Conservation (phyloP, 1,140 invertebrate species). For the Drosophila arawakana region DNA sequence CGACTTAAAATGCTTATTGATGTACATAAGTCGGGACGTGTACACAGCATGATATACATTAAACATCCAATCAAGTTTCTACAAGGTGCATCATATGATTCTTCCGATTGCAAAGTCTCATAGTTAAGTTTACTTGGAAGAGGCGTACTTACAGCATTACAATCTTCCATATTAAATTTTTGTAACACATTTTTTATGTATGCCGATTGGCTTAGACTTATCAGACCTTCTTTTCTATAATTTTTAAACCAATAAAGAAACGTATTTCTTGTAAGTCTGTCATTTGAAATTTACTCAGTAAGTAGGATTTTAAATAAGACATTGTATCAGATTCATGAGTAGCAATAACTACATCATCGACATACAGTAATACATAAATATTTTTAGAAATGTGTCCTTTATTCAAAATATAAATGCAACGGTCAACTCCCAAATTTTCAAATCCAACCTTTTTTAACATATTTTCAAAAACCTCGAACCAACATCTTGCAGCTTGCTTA, state of each 20-base stretch:
- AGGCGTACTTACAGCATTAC: too few relatives aligned
- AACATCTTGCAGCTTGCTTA: too few relatives aligned
- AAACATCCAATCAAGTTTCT: too few relatives aligned
- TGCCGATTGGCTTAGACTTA: conserved; percentile 9
- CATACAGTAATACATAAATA: conserved; percentile 44
- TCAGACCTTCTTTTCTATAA: conserved; percentile 24
- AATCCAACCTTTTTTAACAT: neutral
- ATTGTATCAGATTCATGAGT: conserved; percentile 14
- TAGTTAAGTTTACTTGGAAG: too few relatives aligned
- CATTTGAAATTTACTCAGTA: conserved; percentile 24
- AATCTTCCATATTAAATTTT: too few relatives aligned
- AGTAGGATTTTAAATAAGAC: conserved; percentile 15
- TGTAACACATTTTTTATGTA: conserved; percentile 44
- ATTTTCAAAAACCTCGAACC: conserved; percentile 33
- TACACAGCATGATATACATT: too few relatives aligned
- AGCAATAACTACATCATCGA: conserved; percentile 58
- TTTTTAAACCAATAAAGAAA: conserved; percentile 28
- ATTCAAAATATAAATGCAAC: neutral
- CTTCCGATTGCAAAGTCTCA: too few relatives aligned
- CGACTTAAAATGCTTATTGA: too few relatives aligned
- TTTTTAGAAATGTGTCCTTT: neutral
- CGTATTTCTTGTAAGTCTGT: conserved; percentile 11
- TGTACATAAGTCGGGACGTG: too few relatives aligned
- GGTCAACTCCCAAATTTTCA: neutral
- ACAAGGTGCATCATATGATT: too few relatives aligned